Conservation (phyloP, 2,888 invertebrate genomes). For the Antheraea assamensis region DNA sequence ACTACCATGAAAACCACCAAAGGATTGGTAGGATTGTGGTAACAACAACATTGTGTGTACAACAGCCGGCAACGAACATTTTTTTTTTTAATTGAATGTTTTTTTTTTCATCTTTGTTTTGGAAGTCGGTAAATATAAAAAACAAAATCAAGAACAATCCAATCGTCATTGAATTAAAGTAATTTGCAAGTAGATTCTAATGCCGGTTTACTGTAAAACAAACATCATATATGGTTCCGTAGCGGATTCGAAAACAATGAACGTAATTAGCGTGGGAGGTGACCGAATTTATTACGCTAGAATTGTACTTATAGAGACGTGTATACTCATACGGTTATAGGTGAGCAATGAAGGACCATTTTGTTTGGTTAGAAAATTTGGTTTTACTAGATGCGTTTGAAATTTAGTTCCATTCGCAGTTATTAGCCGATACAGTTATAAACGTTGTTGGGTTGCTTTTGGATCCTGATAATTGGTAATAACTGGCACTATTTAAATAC, state of each 20-base stretch:
- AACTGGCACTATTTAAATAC: no score
- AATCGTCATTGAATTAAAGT: conserved; percentile 18
- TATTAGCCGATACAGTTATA: no score
- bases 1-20: no score
- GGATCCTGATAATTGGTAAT: no score
- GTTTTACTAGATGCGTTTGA: no score
- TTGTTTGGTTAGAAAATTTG: no score
- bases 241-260: conserved; percentile 25
- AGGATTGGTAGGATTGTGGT: no score
- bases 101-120: background rate
- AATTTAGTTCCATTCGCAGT: no score
- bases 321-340: background rate
- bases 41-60: no score
- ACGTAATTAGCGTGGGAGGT: conserved; percentile 34
- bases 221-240: conserved; percentile 4
- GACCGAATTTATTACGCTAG: conserved; percentile 22
- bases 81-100: no score
- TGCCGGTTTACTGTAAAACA: conserved; percentile 3
- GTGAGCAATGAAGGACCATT: background rate
- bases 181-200: conserved; percentile 19
- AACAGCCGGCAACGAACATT: no score
- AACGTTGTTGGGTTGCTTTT: no score
- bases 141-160: conserved; percentile 1
- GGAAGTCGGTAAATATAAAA: conserved; percentile 4
- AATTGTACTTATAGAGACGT: background rate